A percentile compares a stretch with the other conserved stretches of the same genome.
Evolutionary conservation across 2,888 invertebrate species (phyloP).

Genomic region (Pelosia muscerda): DNA sequence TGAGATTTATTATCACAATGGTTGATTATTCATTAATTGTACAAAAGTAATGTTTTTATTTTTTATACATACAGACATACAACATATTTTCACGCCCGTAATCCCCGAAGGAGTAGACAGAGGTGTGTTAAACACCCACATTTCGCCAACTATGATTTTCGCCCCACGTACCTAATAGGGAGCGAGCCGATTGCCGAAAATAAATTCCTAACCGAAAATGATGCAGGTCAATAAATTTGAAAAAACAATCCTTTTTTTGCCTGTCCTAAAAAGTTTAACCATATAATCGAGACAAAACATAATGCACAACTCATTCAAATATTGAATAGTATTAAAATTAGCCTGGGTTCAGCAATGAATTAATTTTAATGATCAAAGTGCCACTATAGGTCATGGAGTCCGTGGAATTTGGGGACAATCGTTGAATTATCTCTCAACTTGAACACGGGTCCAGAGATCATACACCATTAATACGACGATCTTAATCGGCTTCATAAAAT

Average conservation of each 20-base stretch:
- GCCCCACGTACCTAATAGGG: no score
- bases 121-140: no score
- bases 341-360: not conserved
- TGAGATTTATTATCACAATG: not conserved
- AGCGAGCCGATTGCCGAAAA: no score
- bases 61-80: no score
- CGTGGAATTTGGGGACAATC: not conserved
- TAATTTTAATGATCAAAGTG: not conserved
- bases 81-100: no score
- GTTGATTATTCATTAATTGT: not conserved
- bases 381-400: not conserved
- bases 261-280: no score
- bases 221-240: no score
- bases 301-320: not conserved
- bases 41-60: no score
- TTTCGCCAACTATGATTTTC: no score
- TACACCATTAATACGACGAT: not conserved
- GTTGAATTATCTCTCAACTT: not conserved
- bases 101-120: no score
- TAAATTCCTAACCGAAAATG: no score
- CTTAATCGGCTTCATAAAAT: not conserved
- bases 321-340: not conserved
- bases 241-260: no score
- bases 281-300: not conserved
- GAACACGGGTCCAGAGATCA: conserved; percentile 1